A percentile compares a stretch with the other conserved stretches of the same genome.
These are phyloP conservation scores for Lemur catta DNA, from an alignment of 2,797 vertebrate genomes.

Conservation along the genomic window DNA sequence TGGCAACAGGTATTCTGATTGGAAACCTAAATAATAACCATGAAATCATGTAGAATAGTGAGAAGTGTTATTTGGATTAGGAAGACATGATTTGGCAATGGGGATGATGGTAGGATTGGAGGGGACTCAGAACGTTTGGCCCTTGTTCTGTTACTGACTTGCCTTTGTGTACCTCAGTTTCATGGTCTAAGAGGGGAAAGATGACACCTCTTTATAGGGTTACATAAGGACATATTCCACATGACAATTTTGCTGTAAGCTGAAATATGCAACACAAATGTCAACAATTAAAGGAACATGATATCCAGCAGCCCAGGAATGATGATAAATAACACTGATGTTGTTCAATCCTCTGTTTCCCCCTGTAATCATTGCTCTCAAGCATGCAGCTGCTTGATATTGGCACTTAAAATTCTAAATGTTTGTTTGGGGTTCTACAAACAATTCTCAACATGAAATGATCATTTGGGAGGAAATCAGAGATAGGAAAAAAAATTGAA, in stretches of 20 bases:
- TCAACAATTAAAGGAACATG: background rate
- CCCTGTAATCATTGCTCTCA: background rate
- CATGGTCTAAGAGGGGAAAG: background rate
- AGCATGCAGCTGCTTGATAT: background rate
- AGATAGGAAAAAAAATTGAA: background rate
- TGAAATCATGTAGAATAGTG: background rate
- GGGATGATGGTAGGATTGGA: no score
- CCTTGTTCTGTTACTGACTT: background rate
- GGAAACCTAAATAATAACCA: background rate
- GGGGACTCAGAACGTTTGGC: background rate
- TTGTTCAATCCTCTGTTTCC: background rate
- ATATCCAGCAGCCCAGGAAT: background rate
- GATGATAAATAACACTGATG: background rate
- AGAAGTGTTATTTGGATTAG: background rate
- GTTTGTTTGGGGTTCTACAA: background rate
- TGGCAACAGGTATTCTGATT: background rate
- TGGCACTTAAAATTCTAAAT: background rate
- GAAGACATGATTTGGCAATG: background rate
- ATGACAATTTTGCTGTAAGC: background rate
- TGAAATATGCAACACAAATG: background rate
- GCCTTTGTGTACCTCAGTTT: background rate
- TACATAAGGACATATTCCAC: background rate
- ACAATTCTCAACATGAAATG: background rate
- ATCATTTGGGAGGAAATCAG: constrained; percentile 23
- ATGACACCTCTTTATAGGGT: background rate